phyloP scores from a whole-genome alignment of 2,797 vertebrate genomes.

The Falco columbarius region DNA sequence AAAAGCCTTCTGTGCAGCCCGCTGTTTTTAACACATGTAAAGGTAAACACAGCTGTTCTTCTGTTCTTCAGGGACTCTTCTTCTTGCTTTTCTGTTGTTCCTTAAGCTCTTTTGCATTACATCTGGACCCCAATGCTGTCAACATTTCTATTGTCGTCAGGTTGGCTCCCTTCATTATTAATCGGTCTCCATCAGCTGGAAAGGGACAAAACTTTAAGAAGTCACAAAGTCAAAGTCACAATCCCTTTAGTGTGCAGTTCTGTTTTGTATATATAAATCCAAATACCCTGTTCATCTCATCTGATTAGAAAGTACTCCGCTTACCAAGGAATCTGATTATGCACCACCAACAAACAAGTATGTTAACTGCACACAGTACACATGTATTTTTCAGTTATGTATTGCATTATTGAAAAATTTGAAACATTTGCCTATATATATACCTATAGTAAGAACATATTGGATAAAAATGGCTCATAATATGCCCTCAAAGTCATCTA shows the following conservation, averaged over 20 bases:
- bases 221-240: background rate
- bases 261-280: background rate
- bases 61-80: conserved; percentile 53
- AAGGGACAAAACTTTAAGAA: background rate
- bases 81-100: conserved; percentile 76
- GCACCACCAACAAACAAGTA: background rate
- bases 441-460: background rate
- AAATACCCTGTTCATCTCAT: background rate
- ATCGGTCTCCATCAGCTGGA: conserved; percentile 85
- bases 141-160: conserved; percentile 85
- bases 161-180: conserved; percentile 87
- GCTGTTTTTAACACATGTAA: background rate
- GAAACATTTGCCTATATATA: background rate
- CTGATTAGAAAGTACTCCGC: background rate
- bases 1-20: background rate
- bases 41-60: background rate
- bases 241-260: background rate
- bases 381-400: background rate
- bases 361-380: background rate
- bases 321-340: background rate
- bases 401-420: background rate
- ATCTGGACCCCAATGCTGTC: conserved; percentile 77
- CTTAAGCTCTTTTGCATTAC: conserved; percentile 82
- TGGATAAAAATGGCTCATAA: background rate
- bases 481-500: background rate